Base-by-base conservation (phyloP, 2,888 invertebrate genomes). In the Lasioglossum marginatum region DNA sequence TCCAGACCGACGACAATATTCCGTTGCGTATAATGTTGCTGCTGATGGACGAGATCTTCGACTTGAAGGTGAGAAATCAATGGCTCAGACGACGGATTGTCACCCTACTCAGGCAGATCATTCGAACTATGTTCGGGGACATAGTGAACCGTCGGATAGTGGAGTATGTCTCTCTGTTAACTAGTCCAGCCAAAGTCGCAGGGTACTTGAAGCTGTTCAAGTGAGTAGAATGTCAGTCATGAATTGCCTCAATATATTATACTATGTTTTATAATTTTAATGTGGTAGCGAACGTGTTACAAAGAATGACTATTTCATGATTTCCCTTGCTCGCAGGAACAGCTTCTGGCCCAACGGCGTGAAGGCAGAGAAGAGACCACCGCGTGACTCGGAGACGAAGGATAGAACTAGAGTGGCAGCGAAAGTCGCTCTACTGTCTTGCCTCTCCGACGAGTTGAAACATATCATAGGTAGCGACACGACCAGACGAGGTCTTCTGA, bases 381-480 rank as follows among this genome's bases (percentile, higher is more conserved):
- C 95, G 5, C 95, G 97, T 78, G 96, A 97, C 90, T 93, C 95
- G 10, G 96, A 96, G 83, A 96, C 96, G 12, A 96, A 97, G 94
- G 97, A 97, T 93, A 96, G 98, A 91, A 98, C 98, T 1, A 96
- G 98, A 87, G 97, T 99, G 0, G 97, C 98, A 16, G 98, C 98
- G 73, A 98, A 98, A 96, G 97, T 98, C 2, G 97, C 98, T 60
- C 96, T 99, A 89, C 95, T 99, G 16, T 97, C 98, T 0, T 97
- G 97, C 90, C 96, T 98, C 74, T 97, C 98, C 97, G 99, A 99
- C 95, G 99, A 99, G 95, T 95, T 99, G 84, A 97, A 98, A 91
- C 98, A 98, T 93, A 97, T 99, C 91, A 97, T 99, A 82, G 99
- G 99, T 1, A 97, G 97, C 70, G 98, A 98, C 93, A 98, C 98